Percentiles rank a stretch among this genome's conserved stretches.
Evolutionary conservation across 2,888 invertebrate genomes (phyloP).

Genomic region (Urechis unicinctus): DNA sequence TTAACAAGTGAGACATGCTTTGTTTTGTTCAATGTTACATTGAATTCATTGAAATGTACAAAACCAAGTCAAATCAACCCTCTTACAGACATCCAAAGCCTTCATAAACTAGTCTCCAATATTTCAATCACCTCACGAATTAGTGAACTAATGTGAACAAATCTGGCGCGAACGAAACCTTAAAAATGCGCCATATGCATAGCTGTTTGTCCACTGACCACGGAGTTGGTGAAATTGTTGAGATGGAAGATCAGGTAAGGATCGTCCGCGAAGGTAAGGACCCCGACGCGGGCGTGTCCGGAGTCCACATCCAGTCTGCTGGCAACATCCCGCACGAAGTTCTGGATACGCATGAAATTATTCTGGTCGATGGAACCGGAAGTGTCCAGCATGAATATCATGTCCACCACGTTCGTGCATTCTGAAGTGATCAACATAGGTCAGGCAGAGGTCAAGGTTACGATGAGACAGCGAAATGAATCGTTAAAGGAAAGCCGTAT

Average conservation of each 20-base stretch:
- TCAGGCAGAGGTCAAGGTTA: background rate
- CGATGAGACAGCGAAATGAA: slow-evolving; percentile 1
- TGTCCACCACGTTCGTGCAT: slow-evolving; percentile 22
- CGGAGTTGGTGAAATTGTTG: slow-evolving; percentile 23
- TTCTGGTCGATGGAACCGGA: slow-evolving; percentile 37
- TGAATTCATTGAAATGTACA: too few species aligned
- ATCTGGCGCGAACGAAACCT: too few species aligned
- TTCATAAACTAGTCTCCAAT: too few species aligned
- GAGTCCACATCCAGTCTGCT: slow-evolving; percentile 28
- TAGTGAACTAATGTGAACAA: too few species aligned
- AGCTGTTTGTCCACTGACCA: too few species aligned
- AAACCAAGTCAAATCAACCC: too few species aligned
- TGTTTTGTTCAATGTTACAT: too few species aligned
- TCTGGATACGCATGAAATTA: slow-evolving; percentile 34
- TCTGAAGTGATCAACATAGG: slow-evolving; percentile 8
- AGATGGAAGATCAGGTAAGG: slow-evolving; percentile 32
- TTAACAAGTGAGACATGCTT: too few species aligned
- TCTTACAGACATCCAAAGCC: too few species aligned
- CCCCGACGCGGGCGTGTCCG: slow-evolving; percentile 31
- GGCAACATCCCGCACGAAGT: slow-evolving; percentile 32
- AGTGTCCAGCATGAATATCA: slow-evolving; percentile 34
- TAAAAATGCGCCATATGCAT: too few species aligned
- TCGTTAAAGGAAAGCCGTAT: too few species aligned
- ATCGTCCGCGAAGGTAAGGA: slow-evolving; percentile 33
- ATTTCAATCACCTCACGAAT: too few species aligned